phyloP scores from a whole-genome alignment of 64 coral and sea anemone genomes.

The Pachyseris speciosa region DNA sequence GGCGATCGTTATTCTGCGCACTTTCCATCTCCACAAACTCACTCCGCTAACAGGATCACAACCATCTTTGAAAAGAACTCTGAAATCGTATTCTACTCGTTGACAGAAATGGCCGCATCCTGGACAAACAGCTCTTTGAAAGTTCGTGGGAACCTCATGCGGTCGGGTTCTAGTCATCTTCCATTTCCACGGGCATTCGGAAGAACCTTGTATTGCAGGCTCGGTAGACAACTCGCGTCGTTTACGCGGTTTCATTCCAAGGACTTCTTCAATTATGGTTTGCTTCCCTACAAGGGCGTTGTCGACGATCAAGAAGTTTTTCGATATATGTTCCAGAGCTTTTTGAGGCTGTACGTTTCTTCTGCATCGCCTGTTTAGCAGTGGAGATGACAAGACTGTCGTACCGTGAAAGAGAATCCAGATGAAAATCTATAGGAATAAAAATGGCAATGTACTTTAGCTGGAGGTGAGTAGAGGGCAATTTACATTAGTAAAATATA shows the following conservation, averaged over 20 bases:
- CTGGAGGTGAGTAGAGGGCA: too few relatives aligned
- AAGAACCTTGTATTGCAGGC: neutral
- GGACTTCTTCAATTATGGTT: neutral
- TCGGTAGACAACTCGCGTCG: neutral
- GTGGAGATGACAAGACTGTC: neutral
- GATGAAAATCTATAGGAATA: neutral
- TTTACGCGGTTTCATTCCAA: neutral
- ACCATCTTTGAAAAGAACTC: constrained; percentile 16
- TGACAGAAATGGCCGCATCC: neutral
- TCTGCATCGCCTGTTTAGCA: neutral
- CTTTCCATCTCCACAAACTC: constrained; percentile 3
- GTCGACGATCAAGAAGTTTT: neutral
- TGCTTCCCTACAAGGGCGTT: neutral
- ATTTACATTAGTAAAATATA: too few relatives aligned
- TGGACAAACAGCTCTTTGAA: neutral
- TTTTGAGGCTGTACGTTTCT: neutral
- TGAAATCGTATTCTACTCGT: neutral
- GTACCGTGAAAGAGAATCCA: neutral
- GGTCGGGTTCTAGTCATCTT: neutral
- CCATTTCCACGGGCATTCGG: constrained; percentile 27
- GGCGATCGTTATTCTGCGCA: neutral
- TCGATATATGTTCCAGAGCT: neutral
- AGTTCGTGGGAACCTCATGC: neutral
- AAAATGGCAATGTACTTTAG: too few relatives aligned
- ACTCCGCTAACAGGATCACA: constrained; percentile 30